A percentile compares a stretch with the other conserved stretches of the same genome.
Conservation (phyloP, 30 jellyfish, hydroid and myxozoan genomes). For the Chrysaora quinquecirrha region DNA sequence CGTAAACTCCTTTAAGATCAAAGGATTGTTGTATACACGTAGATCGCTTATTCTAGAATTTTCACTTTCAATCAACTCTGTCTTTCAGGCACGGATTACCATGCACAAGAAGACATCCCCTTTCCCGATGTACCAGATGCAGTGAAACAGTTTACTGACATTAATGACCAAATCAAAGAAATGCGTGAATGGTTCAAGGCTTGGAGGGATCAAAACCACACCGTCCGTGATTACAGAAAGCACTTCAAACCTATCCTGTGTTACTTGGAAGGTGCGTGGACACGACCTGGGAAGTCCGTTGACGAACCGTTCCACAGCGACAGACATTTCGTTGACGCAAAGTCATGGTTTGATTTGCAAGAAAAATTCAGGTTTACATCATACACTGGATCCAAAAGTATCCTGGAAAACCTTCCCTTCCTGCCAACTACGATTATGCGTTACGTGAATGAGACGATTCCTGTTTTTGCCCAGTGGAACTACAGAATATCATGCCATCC, state of each 20-base stretch:
- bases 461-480: constrained; percentile 96
- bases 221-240: constrained; percentile 79
- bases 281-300: constrained; percentile 62
- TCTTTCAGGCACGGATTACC: constrained; percentile 34
- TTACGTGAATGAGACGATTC: constrained; percentile 64
- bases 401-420: constrained; percentile 82
- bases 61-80: no score
- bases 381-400: constrained; percentile 82
- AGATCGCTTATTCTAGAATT: no score
- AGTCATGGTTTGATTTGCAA: constrained; percentile 86
- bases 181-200: constrained; percentile 96
- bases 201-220: constrained; percentile 80
- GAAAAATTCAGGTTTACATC: constrained; percentile 80
- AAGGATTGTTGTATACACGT: no score
- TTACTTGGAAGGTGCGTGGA: constrained; percentile 98
- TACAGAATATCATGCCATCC: constrained; percentile 88
- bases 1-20: no score
- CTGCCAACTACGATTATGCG: constrained; percentile 94
- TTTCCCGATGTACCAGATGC: constrained; percentile 92
- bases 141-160: constrained; percentile 12
- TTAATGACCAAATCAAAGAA: constrained; percentile 69
- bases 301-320: constrained; percentile 95
- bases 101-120: constrained; percentile 61
- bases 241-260: constrained; percentile 86
- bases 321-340: constrained; percentile 89